Evolutionary conservation across 2,888 invertebrate genomes (phyloP).

Genomic region (Molanna angustata): DNA sequence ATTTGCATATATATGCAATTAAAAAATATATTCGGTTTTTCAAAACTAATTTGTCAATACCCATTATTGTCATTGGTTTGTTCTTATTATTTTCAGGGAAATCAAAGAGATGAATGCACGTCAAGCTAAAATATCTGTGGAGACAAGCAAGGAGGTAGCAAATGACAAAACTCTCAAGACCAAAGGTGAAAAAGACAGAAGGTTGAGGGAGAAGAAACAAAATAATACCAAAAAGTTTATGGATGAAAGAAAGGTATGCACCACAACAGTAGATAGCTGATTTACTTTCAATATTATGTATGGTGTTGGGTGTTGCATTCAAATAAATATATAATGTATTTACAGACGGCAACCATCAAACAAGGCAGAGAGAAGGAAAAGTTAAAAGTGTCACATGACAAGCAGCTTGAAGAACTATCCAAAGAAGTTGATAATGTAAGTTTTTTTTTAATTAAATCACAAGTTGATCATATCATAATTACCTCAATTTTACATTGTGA

Average conservation of each 20-base stretch:
- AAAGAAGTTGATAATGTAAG: slow-evolving; percentile 84
- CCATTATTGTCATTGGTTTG: too few relatives aligned
- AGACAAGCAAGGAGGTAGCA: slow-evolving; percentile 92
- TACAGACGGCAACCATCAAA: slow-evolving; percentile 75
- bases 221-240: slow-evolving; percentile 97
- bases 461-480: too few relatives aligned
- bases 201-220: slow-evolving; percentile 92
- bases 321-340: slow-evolving; percentile 1
- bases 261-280: background rate
- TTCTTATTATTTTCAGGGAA: slow-evolving; percentile 73
- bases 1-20: too few relatives aligned
- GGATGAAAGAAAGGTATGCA: slow-evolving; percentile 79
- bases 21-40: too few relatives aligned
- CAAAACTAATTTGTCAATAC: too few relatives aligned
- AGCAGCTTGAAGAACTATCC: slow-evolving; percentile 84
- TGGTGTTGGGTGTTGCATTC: too few relatives aligned
- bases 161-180: slow-evolving; percentile 96
- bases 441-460: slow-evolving; percentile 33
- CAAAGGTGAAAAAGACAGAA: slow-evolving; percentile 93
- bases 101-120: slow-evolving; percentile 92
- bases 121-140: slow-evolving; percentile 95
- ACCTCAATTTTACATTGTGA: too few relatives aligned
- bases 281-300: background rate
- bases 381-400: slow-evolving; percentile 86
- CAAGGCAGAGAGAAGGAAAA: slow-evolving; percentile 91